Evolutionary conservation across 1,140 invertebrate species (phyloP).

Genomic region (Lasaia peninsularis): DNA sequence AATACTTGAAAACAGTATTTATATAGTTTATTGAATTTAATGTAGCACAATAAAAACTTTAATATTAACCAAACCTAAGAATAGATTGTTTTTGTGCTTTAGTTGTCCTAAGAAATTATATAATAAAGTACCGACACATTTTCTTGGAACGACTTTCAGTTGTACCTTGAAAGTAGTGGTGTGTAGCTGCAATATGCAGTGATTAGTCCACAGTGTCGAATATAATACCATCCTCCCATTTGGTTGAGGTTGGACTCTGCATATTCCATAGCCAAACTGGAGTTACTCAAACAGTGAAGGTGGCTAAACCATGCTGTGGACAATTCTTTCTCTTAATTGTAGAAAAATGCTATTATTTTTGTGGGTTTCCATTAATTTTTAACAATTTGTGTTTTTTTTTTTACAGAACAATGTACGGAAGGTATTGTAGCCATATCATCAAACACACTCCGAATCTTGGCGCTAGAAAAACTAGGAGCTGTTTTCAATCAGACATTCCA

Average conservation of each 20-base stretch:
- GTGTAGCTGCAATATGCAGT: slow-evolving; percentile 60
- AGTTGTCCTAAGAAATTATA: too few species aligned
- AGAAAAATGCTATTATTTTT: too few species aligned
- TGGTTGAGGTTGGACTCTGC: slow-evolving; percentile 53
- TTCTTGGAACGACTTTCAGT: slow-evolving; percentile 38
- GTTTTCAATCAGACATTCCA: slow-evolving; percentile 98
- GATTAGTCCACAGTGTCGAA: slow-evolving; percentile 57
- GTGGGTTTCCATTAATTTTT: background rate
- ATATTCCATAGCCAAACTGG: slow-evolving; percentile 70
- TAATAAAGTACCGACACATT: slow-evolving; percentile 44
- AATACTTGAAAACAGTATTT: too few species aligned
- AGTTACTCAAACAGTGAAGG: slow-evolving; percentile 58
- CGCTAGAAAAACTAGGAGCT: slow-evolving; percentile 97
- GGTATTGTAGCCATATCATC: slow-evolving; percentile 99
- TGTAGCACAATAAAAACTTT: too few species aligned
- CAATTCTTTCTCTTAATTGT: slow-evolving; percentile 27
- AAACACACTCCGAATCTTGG: slow-evolving; percentile 97
- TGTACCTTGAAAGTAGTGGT: slow-evolving; percentile 38
- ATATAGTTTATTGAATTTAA: too few species aligned
- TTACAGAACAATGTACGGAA: slow-evolving; percentile 97
- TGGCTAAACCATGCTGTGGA: slow-evolving; percentile 70
- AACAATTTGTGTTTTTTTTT: slow-evolving; percentile 21
- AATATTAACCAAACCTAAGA: too few species aligned
- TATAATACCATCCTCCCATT: slow-evolving; percentile 40
- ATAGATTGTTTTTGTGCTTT: too few species aligned